phyloP scores from a whole-genome alignment of 2,888 invertebrate species.

The Hemistola chrysoprasaria region DNA sequence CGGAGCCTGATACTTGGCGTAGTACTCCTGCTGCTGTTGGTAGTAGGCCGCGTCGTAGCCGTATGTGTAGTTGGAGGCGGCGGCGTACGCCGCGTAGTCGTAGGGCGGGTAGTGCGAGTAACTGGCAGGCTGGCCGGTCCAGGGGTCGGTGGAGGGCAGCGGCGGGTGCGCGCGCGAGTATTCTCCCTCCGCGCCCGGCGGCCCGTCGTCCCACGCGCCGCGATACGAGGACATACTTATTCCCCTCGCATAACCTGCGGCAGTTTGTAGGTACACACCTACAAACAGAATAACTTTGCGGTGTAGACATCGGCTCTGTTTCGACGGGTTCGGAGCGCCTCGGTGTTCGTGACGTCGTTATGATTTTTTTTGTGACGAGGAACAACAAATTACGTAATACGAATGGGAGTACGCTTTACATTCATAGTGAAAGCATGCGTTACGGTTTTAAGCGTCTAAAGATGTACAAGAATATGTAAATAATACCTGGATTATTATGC shows the following conservation, averaged over 20 bases:
- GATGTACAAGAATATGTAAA: conserved; percentile 32
- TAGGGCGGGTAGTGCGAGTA: conserved; percentile 61
- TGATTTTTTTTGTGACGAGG: conserved; percentile 60
- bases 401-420: conserved; percentile 48
- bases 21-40: conserved; percentile 48
- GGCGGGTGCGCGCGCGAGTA: conserved; percentile 64
- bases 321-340: conserved; percentile 55
- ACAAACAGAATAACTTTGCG: conserved; percentile 87
- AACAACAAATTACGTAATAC: conserved; percentile 79
- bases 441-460: conserved; percentile 44
- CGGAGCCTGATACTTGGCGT: conserved; percentile 36
- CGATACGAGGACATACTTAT: conserved; percentile 76
- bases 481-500: conserved; percentile 61
- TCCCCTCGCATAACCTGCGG: conserved; percentile 79
- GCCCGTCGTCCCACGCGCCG: conserved; percentile 78
- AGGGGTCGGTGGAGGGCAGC: conserved; percentile 70
- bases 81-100: conserved; percentile 58
- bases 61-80: conserved; percentile 50
- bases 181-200: conserved; percentile 79
- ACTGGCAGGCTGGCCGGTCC: conserved; percentile 70
- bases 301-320: conserved; percentile 81
- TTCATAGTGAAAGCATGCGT: conserved; percentile 50
- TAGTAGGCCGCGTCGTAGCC: conserved; percentile 62
- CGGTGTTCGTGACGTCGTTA: conserved; percentile 62
- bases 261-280: conserved; percentile 84